Evolutionary conservation across 2,888 invertebrate species (phyloP).

Genomic region (Lamellibrachia columna): DNA sequence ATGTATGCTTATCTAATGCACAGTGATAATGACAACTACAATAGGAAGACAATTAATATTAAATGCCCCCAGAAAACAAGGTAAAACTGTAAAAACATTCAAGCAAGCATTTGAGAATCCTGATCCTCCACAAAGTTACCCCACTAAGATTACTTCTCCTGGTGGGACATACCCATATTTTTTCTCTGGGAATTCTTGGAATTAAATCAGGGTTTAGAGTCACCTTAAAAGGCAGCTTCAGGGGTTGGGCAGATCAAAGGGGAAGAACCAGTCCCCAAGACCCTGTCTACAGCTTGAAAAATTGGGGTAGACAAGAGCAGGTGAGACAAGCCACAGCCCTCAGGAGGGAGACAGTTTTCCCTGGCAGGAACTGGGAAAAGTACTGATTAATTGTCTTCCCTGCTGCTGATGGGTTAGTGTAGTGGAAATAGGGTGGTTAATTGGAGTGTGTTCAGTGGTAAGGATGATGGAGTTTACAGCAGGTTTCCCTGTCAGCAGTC

Average conservation of each 20-base stretch:
- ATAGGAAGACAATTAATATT: neutral
- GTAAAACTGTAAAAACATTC: neutral
- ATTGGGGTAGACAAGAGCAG: neutral
- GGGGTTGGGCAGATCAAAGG: neutral
- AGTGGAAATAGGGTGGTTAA: constrained; percentile 7
- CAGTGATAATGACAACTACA: neutral
- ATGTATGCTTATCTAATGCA: neutral
- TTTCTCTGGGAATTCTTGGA: neutral
- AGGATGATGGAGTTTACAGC: neutral
- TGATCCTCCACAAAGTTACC: neutral
- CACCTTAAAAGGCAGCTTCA: neutral
- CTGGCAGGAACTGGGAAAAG: neutral
- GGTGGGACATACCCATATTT: neutral
- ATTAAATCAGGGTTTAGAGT: neutral
- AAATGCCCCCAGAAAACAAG: neutral
- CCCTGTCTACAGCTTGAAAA: neutral
- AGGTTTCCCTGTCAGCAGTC: neutral
- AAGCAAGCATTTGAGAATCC: neutral
- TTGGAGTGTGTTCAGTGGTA: neutral
- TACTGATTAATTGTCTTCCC: neutral
- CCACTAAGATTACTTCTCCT: neutral
- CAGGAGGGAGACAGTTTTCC: neutral
- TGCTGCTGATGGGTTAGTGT: neutral
- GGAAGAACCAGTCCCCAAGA: neutral
- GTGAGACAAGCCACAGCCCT: neutral